phyloP scores from a whole-genome alignment of 2,113 vertebrate genomes.

The Miniopterus natalensis region DNA sequence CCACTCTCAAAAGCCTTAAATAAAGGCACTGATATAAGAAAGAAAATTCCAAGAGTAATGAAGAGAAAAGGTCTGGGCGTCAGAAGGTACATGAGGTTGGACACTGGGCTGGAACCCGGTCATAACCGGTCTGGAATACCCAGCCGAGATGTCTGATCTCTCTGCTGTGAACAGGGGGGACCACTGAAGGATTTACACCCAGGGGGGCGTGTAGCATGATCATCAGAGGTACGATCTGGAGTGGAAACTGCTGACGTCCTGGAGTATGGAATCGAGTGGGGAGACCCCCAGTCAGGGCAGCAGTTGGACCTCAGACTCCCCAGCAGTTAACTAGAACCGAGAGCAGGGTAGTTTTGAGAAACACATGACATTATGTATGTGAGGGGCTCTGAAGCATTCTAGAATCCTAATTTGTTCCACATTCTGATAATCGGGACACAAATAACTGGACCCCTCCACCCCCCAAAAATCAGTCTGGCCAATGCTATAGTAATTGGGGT shows the following conservation, averaged over 20 bases:
- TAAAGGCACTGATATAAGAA: background rate
- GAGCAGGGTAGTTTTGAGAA: background rate
- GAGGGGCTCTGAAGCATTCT: background rate
- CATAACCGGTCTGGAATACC: background rate
- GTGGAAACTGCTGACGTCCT: too few species aligned
- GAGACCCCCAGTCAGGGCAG: background rate
- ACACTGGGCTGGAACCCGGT: background rate
- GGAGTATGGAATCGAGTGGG: too few species aligned
- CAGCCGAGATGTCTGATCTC: background rate
- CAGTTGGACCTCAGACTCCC: background rate
- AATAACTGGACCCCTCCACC: background rate
- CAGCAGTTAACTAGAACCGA: background rate
- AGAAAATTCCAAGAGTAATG: background rate
- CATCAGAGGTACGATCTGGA: background rate
- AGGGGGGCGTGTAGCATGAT: too few species aligned
- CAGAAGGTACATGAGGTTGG: background rate
- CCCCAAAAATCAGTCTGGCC: too few species aligned
- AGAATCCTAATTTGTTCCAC: background rate
- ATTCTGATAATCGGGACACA: background rate
- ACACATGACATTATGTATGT: background rate
- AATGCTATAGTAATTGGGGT: background rate
- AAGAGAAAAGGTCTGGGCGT: background rate
- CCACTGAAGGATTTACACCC: background rate
- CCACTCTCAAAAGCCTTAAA: too few species aligned
- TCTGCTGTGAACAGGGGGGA: background rate